These are phyloP conservation scores for Meiosimyza platycephala DNA, from an alignment of 2,888 invertebrate genomes.

Conservation along the genomic window DNA sequence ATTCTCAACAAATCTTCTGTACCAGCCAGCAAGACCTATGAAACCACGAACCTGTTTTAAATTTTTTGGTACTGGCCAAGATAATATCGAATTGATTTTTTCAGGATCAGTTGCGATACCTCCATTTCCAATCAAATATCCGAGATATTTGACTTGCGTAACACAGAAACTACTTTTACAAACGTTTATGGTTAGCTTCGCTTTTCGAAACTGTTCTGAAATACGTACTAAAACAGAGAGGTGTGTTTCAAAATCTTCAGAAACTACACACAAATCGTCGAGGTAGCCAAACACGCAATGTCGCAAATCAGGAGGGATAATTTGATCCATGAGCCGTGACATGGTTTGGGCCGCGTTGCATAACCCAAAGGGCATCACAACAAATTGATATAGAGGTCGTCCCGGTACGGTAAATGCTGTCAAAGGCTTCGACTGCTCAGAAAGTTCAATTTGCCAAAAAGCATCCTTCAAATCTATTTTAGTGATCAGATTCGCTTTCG, in stretches of 20 bases:
- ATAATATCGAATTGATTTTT: conserved; percentile 17
- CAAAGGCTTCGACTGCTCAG: conserved; percentile 29
- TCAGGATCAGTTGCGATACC: conserved; percentile 36
- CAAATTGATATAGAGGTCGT: conserved; percentile 22
- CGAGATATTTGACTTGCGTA: conserved; percentile 38
- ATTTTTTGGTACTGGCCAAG: conserved; percentile 42
- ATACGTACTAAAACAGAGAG: conserved; percentile 37
- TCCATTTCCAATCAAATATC: conserved; percentile 41
- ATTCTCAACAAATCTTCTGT: conserved; percentile 43
- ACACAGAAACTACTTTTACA: conserved; percentile 41
- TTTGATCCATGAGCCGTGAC: conserved; percentile 36
- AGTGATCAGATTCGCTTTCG: conserved; percentile 33
- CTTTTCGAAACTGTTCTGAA: conserved; percentile 32
- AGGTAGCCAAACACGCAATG: too few relatives aligned
- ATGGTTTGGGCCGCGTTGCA: conserved; percentile 39
- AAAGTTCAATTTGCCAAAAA: conserved; percentile 39
- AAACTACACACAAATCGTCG: too few relatives aligned
- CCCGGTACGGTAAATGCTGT: conserved; percentile 36
- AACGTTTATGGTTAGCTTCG: conserved; percentile 43
- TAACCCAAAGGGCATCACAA: conserved; percentile 38
- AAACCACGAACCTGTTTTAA: conserved; percentile 44
- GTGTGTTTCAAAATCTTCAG: conserved; percentile 10
- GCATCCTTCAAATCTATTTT: conserved; percentile 30
- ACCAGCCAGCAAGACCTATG: conserved; percentile 46
- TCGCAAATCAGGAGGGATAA: too few relatives aligned